Evolutionary conservation across 1,140 invertebrate species (phyloP), one percentile per base, ranked within the genome.

Genomic region (Polyergus mexicanus): DNA sequence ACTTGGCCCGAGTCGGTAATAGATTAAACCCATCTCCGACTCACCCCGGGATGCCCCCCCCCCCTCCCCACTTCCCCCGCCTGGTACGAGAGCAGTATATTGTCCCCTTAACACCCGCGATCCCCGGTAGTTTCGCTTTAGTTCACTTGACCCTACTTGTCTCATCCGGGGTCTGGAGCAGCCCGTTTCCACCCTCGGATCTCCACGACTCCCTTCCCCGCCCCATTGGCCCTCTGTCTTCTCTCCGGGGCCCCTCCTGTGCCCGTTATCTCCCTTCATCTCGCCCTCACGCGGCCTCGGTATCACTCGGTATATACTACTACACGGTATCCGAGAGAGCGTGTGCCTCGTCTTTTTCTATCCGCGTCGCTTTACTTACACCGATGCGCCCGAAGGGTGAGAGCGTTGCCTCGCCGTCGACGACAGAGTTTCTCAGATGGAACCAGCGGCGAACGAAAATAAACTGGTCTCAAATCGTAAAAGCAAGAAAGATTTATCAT

Each of bases 141-240:
- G 91, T 93, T 94, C 94, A 93, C 94, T 95, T 94, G 94, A 95
- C 94, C 94, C 94, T 94, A 93, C 92, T 93, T 93, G 91, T 92
- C 92, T 92, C 91, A 71, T 69, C 77, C 62, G 69, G 85, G 86
- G 51, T 88, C 88, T 72, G 65, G 63, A 56, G 68, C 60, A 58
- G 63, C 44, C 74, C 71, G 44, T 80, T 66, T 58, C 69, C 76
- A 74, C 78, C 87, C 77, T 80, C 44, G 84, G 66, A 84, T 86
- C 32, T 32, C 78, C 68, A 86, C 65, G 56, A 22, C 65, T 72
- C 88, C 84, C 84, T 86, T 84, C 85, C 38, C 7, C 44, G 68
- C 68, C 74, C 62, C 81, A 77, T 84, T 77, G 71, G 71, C 28
- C 68, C 85, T 85, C 56, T 84, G 56, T 77, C 62, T 85, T 58